phyloP scores from a whole-genome alignment of 53 echinoderm and acorn worm genomes.

The Holothuria leucospilota region DNA sequence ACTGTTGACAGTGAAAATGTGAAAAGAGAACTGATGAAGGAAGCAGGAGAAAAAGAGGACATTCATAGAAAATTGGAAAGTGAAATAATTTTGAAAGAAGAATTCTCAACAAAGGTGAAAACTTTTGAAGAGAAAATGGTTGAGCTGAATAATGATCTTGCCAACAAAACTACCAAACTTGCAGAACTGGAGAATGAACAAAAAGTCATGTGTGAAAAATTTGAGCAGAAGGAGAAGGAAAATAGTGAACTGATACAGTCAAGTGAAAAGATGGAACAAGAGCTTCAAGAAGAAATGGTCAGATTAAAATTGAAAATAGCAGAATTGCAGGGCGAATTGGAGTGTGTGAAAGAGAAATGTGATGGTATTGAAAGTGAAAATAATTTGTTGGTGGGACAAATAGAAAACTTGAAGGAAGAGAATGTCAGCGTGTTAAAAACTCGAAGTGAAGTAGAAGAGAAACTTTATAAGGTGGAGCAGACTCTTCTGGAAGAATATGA shows the following conservation, averaged over 20 bases:
- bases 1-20: background rate
- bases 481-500: slow-evolving; percentile 22
- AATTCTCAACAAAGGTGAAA: background rate
- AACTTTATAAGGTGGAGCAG: slow-evolving; percentile 30
- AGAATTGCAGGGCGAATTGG: background rate
- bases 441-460: slow-evolving; percentile 3
- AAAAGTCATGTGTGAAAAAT: slow-evolving; percentile 17
- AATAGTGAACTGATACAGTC: slow-evolving; percentile 31
- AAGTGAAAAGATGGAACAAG: slow-evolving; percentile 7
- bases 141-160: background rate
- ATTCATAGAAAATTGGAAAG: slow-evolving; percentile 24
- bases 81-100: slow-evolving; percentile 36
- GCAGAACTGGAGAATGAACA: slow-evolving; percentile 25
- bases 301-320: slow-evolving; percentile 51
- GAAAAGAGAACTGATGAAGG: background rate
- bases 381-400: background rate
- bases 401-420: slow-evolving; percentile 25
- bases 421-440: background rate
- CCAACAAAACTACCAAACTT: background rate
- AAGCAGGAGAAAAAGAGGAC: background rate
- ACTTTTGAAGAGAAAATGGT: slow-evolving; percentile 12
- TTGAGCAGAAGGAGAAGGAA: slow-evolving; percentile 2
- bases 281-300: slow-evolving; percentile 41
- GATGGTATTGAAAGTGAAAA: slow-evolving; percentile 34
- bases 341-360: slow-evolving; percentile 11